Evolutionary conservation across 2,113 vertebrate species (phyloP), one percentile per base, ranked within the genome.

Genomic region (Cololabis saira): DNA sequence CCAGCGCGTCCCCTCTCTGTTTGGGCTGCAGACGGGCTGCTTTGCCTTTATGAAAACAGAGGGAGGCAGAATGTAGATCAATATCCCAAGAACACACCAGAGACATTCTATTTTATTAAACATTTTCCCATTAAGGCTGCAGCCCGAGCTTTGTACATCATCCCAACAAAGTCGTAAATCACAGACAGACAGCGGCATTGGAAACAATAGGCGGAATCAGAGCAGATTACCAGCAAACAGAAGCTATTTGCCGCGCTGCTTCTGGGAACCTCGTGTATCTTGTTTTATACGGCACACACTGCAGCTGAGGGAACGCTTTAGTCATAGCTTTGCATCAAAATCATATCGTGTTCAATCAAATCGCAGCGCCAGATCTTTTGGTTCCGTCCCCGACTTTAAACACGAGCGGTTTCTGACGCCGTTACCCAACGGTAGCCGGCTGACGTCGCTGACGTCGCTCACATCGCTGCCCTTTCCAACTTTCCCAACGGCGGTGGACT

Each of bases 91-190:
- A 86, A 82, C 75, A 74, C 86, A 83, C 84, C 74, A 83, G 83
- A 90, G 90, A 89, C 85, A 68, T 88, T 87, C 84, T 81, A 82
- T 91, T 90, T 91, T 89, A 91, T 92, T 90, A 91, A 91, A 90
- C 78, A 81, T 84, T 89, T 84, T 90, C 80, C 87, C 82, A 90
- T 90, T 91, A 90, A 86, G 78, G 78, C 55, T 44, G 62, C 41
- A 57, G 84, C 52, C 60, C 54, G 13, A 79, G 70, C 24, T 4
- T 80, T 88, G 85, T 78, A 81, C 81, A 91, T 91, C 85, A 90
- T 85, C 69, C 81, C 68, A 81, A 91, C 77, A 82, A 80, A 87
- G 88, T 80, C 78, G 66, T 92, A 90, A 88, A 91, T 91, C 92
- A 90, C 56, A 70, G 56, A 58, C 62, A 75, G 82, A 73, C 80